Conservation (phyloP, 2,113 vertebrate genomes). For the Accipiter cooperii region DNA sequence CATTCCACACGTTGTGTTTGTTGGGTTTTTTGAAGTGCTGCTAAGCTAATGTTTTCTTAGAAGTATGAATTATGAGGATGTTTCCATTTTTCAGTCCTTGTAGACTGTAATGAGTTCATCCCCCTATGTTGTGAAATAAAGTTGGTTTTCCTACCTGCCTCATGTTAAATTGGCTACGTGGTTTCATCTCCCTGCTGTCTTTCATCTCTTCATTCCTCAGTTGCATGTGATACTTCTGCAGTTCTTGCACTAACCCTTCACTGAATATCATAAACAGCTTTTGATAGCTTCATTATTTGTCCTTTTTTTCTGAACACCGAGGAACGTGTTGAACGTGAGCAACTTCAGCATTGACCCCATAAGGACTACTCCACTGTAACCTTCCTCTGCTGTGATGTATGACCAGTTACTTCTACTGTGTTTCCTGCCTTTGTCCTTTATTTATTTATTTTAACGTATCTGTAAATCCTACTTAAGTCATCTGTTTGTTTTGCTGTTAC, state of each 20-base stretch:
- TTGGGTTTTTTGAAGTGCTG: background rate
- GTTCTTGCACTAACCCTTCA: background rate
- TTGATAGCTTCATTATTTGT: background rate
- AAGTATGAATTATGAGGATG: background rate
- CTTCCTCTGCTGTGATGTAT: background rate
- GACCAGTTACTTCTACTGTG: background rate
- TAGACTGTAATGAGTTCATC: background rate
- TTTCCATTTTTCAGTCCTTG: background rate
- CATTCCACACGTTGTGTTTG: background rate
- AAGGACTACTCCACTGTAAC: background rate
- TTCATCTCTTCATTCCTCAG: background rate
- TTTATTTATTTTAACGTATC: background rate
- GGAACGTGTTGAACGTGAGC: background rate
- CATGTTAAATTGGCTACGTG: background rate
- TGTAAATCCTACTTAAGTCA: background rate
- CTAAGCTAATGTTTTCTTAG: background rate
- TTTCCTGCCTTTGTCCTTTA: background rate
- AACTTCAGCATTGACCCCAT: background rate
- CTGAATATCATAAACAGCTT: background rate
- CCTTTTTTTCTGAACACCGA: background rate
- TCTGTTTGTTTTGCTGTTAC: background rate
- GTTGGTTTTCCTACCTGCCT: background rate
- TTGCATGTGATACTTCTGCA: background rate
- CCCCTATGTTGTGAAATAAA: background rate
- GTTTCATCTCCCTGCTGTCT: background rate